Evolutionary conservation across 2,888 invertebrate genomes (phyloP), one percentile per base, ranked within the genome.

Genomic region (Hydraecia micacea): DNA sequence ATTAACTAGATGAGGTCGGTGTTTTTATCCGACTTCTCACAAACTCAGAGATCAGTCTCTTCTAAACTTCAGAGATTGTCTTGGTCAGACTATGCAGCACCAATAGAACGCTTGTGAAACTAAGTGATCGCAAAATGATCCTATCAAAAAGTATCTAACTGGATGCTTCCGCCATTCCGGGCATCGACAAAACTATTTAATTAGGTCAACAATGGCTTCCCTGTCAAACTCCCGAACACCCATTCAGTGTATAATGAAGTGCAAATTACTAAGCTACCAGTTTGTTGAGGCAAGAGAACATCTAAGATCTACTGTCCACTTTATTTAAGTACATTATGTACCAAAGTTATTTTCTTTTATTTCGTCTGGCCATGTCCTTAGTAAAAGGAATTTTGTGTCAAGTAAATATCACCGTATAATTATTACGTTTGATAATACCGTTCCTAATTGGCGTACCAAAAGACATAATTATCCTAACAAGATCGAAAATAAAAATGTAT

Each of bases 241-340:
- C 60, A 80, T 80, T 83, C 72, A 73, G 58, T 15, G 73, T 81
- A 76, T 73, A 85, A 81, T 81, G 73, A 81, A 83, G 85, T 76
- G 77, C 73, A 81, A 81, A 85, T 83, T 76, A 73, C 70, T 66
- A 52, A 81, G 69, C 62, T 36, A 67, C 55, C 39, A 62, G 21
- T 75, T 85, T 63, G 69, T 46, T 60, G 25, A 49, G 25, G 52
- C 42, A 49, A 80, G 58, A 55, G n/a, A 21, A 65, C 21, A 49
- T 55, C 32, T 52, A 60, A 68, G 55, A 75, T 68, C 36, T 55
- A 75, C 11, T 39, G 46, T 28, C 52, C 69, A 66, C 28, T 75
- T 65, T 36, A 52, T 36, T 73, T 46, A 18, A 60, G 39, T n/a
- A 18, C 62, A 63, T 32, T 21, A 46, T 49, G 77, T n/a, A 42